These are phyloP conservation scores for Didymodactylos carnosus DNA, from an alignment of 2,888 invertebrate species.

Conservation along the genomic window DNA sequence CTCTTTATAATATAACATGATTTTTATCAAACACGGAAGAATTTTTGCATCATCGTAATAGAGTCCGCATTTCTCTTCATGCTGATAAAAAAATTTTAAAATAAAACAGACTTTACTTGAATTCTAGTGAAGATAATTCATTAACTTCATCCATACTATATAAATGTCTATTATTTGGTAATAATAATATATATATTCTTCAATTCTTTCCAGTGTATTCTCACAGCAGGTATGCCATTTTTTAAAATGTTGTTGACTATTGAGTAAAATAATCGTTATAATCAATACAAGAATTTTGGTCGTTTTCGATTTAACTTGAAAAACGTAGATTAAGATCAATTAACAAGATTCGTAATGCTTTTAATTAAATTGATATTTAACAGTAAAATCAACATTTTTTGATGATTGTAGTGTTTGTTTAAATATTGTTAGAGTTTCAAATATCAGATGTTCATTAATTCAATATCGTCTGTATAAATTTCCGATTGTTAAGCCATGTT, in stretches of 20 bases:
- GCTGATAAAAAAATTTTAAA: not conserved
- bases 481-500: constrained; percentile 49
- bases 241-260: constrained; percentile 81
- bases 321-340: constrained; percentile 10
- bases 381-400: constrained; percentile 69
- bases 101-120: constrained; percentile 55
- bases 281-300: constrained; percentile 11
- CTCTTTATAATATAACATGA: too few relatives aligned
- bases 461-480: constrained; percentile 43
- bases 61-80: too few relatives aligned
- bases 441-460: too few relatives aligned
- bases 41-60: too few relatives aligned
- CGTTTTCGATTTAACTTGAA: constrained; percentile 14
- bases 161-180: too few relatives aligned
- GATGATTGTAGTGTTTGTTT: constrained; percentile 50
- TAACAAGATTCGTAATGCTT: constrained; percentile 88
- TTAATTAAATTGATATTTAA: constrained; percentile 94
- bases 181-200: too few relatives aligned
- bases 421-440: constrained; percentile 52
- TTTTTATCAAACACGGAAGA: too few relatives aligned
- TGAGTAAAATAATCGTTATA: constrained; percentile 46
- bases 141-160: constrained; percentile 98
- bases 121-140: constrained; percentile 96
- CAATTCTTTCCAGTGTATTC: constrained; percentile 92
- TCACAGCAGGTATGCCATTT: constrained; percentile 89